A percentile compares a stretch with the other conserved stretches of the same genome.
Conservation (phyloP, 2,797 vertebrate genomes). For the Loris lydekkerianus region DNA sequence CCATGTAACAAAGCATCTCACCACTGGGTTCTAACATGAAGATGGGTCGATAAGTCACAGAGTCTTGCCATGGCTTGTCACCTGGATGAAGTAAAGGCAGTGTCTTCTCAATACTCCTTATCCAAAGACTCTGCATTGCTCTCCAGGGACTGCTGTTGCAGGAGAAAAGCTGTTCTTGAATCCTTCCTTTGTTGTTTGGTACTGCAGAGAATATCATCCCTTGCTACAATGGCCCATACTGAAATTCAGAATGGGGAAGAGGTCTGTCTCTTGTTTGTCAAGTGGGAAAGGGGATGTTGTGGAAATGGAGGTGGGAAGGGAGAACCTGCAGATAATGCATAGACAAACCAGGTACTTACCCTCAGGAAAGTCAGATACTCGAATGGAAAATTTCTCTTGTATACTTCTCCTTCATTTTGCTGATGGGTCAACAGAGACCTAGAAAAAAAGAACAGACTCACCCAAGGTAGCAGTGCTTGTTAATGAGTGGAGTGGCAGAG, state of each 20-base stretch:
- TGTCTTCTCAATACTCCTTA: neutral
- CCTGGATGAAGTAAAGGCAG: neutral
- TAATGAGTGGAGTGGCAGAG: neutral
- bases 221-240: neutral
- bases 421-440: neutral
- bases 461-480: neutral
- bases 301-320: neutral
- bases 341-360: neutral
- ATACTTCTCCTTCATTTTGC: neutral
- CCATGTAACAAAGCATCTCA: neutral
- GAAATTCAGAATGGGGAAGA: neutral
- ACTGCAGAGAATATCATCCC: neutral
- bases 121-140: neutral
- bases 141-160: neutral
- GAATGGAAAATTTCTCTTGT: neutral
- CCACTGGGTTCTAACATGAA: neutral
- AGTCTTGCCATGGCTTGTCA: neutral
- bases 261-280: neutral
- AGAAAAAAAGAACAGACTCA: neutral
- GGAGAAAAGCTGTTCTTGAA: neutral
- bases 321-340: neutral
- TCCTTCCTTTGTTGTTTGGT: conserved; percentile 38
- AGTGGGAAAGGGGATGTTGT: neutral
- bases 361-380: neutral
- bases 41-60: neutral